These are phyloP conservation scores for Psilopogon haemacephalus DNA, from an alignment of 2,113 vertebrate genomes.

Conservation along the genomic window DNA sequence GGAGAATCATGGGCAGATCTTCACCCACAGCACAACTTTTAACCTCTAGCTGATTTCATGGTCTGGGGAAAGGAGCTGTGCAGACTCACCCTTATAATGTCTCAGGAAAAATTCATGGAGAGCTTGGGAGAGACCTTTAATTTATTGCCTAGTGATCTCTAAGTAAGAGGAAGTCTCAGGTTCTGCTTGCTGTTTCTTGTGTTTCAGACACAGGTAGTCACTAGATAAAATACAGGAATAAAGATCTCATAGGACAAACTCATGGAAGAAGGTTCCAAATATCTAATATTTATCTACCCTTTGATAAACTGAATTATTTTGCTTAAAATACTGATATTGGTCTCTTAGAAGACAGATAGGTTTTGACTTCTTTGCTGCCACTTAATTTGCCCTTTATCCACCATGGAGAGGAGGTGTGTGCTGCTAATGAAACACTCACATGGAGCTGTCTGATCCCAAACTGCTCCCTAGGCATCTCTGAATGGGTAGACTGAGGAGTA, in stretches of 20 bases:
- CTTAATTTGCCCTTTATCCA: constrained; percentile 16
- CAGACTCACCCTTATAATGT: not conserved
- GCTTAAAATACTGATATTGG: not conserved
- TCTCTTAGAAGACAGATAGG: not conserved
- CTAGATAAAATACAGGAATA: not conserved
- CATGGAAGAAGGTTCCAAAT: not conserved
- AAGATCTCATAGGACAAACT: not conserved
- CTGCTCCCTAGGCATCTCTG: constrained; percentile 29
- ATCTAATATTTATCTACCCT: not conserved
- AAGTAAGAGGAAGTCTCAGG: not conserved
- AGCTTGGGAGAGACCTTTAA: too few relatives aligned
- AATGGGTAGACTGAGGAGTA: not conserved
- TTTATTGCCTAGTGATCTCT: not conserved
- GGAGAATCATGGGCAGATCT: not conserved
- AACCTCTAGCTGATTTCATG: not conserved
- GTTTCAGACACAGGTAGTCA: not conserved
- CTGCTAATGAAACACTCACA: not conserved
- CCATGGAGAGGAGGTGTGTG: not conserved
- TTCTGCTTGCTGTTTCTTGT: not conserved
- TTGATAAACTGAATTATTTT: not conserved
- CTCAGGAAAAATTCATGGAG: not conserved
- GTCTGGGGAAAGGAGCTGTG: not conserved
- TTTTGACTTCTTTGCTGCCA: not conserved
- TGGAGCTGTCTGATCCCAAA: not conserved
- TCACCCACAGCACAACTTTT: not conserved